Percentiles rank a stretch among this genome's conserved stretches.
Evolutionary conservation across 2,113 vertebrate genomes (phyloP).

Genomic region (Conger conger): DNA sequence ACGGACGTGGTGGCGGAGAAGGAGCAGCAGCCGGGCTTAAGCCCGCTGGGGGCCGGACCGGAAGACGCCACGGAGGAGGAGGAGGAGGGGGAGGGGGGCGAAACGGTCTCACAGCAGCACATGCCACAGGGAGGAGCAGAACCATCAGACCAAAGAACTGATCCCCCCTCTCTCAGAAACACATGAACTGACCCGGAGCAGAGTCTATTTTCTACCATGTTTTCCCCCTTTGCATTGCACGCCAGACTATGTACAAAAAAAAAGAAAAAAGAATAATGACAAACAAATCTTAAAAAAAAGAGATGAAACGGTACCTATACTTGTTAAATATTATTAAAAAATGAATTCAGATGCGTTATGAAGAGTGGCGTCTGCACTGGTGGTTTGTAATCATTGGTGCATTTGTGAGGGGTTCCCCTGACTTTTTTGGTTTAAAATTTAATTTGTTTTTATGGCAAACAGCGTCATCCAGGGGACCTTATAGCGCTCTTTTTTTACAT

Average conservation of each 20-base stretch:
- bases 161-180: conserved; percentile 54
- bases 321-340: conserved; percentile 72
- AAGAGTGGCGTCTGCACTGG: conserved; percentile 28
- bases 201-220: conserved; percentile 70
- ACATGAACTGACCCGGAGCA: conserved; percentile 52
- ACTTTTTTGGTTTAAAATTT: neutral
- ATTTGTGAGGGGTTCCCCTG: neutral
- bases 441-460: neutral
- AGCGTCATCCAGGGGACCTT: neutral
- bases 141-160: conserved; percentile 72
- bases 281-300: conserved; percentile 46
- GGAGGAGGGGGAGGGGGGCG: conserved; percentile 47
- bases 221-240: conserved; percentile 68
- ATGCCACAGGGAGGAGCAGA: conserved; percentile 49
- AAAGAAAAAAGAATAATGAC: conserved; percentile 52
- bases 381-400: conserved; percentile 21
- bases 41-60: conserved; percentile 4
- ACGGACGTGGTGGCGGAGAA: conserved; percentile 33
- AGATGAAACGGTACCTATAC: conserved; percentile 67
- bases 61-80: conserved; percentile 37
- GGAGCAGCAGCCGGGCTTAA: conserved; percentile 42
- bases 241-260: conserved; percentile 70
- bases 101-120: conserved; percentile 53
- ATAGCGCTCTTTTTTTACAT: neutral
- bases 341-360: conserved; percentile 62